phyloP scores from a whole-genome alignment of 2,113 vertebrate genomes.

The Dipodomys merriami region DNA sequence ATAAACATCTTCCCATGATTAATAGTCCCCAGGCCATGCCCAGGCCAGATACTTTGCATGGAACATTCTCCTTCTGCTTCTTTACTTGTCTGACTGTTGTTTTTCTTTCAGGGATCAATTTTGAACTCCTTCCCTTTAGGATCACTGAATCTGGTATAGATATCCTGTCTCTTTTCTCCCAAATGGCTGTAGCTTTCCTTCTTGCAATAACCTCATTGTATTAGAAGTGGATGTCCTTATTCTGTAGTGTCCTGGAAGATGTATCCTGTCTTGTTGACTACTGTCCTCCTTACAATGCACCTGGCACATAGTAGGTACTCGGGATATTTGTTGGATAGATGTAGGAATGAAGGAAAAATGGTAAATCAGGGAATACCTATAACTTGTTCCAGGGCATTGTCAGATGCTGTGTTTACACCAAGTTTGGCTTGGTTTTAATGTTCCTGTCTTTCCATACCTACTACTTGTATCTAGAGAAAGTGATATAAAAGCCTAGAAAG shows the following conservation, averaged over 20 bases:
- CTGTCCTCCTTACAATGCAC: neutral
- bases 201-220: accelerated
- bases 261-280: neutral
- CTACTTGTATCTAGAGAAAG: conserved; percentile 25
- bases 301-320: neutral
- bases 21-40: neutral
- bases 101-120: neutral
- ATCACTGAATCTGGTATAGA: neutral
- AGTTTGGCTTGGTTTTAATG: neutral
- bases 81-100: neutral
- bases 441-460: neutral
- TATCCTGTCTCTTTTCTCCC: neutral
- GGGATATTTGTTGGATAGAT: conserved; percentile 6
- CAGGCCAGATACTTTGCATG: neutral
- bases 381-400: neutral
- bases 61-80: neutral
- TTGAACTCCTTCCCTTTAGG: neutral
- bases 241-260: neutral
- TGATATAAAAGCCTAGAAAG: conserved; percentile 63
- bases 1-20: neutral
- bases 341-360: conserved; percentile 5
- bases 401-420: neutral
- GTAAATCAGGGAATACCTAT: neutral
- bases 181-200: neutral
- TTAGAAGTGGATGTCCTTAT: neutral